Evolutionary conservation across 2,888 invertebrate genomes (phyloP), one percentile per base, ranked within the genome.

Genomic region (Apamea epomidion): DNA sequence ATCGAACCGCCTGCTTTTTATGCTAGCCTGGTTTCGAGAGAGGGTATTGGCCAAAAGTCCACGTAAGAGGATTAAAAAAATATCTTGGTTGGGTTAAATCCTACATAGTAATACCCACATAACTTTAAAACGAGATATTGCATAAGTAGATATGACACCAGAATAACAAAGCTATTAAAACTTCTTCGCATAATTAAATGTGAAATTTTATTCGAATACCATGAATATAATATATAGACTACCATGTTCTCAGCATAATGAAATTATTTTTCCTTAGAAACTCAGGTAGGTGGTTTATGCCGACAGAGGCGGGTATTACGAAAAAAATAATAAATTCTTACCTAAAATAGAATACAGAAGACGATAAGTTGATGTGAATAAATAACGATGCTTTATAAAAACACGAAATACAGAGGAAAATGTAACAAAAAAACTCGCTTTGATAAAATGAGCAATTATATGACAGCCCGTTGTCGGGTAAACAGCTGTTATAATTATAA

Each of bases 401-500:
- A 84, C 70, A 48, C 62, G 70, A 85, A 85, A 29, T 82, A 78
- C 76, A 82, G 68, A 73, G 69, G 69, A 87, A 85, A 84, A 74
- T 81, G 71, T 71, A 65, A 78, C 74, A 77, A 74, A 74, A 78
- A 81, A 73, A 76, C 81, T 77, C 64, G 68, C 80, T 72, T 78
- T 78, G 71, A 78, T 80, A 78, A 67, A 82, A 85, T 80, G 69
- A 80, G 79, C 79, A 80, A 89, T 82, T 83, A 73, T 87, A 74
- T 87, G 88, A 88, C 88, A 88, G 76, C 32, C 73, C 78, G 90
- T 91, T 88, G 91, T 91, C 87, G 79, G 74, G 89, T 85, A 89
- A 87, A 88, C 91, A 90, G 88, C 80, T 89, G 87, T 85, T 88
- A 76, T 70, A 83, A 87, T 84, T 89, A 88, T 87, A 92, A 91